Evolutionary conservation across 1,140 invertebrate genomes (phyloP).

Genomic region (Geopemphigus sp.): DNA sequence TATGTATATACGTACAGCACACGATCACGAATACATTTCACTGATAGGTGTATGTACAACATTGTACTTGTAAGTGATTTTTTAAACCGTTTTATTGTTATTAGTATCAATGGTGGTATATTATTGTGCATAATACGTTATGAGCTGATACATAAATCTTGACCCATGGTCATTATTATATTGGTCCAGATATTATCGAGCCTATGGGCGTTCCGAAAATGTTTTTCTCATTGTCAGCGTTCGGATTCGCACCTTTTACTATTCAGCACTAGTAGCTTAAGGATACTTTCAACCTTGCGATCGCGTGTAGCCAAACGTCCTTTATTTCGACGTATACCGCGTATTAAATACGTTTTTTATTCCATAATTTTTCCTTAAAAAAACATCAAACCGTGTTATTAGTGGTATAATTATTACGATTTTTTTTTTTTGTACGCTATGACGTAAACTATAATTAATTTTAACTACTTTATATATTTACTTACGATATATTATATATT

Average conservation of each 20-base stretch:
- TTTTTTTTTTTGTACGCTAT: neutral
- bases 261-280: constrained; percentile 4
- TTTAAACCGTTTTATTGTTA: constrained; percentile 8
- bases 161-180: constrained; percentile 5
- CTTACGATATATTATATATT: neutral
- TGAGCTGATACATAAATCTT: constrained; percentile 36
- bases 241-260: constrained; percentile 22
- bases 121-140: neutral
- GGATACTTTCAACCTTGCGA: constrained; percentile 21
- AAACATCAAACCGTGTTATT: neutral
- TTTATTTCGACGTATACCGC: constrained; percentile 1
- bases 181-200: constrained; percentile 13
- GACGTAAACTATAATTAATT: neutral
- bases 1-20: neutral
- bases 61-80: neutral
- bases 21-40: neutral
- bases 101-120: neutral
- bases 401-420: neutral
- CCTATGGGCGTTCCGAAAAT: constrained; percentile 25
- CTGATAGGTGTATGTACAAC: neutral
- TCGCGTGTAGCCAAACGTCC: neutral
- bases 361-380: neutral
- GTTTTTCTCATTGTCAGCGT: constrained; percentile 8
- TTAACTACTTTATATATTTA: neutral
- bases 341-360: neutral